Conservation (phyloP, 1,140 invertebrate genomes). For the Hesperophylax magnus region DNA sequence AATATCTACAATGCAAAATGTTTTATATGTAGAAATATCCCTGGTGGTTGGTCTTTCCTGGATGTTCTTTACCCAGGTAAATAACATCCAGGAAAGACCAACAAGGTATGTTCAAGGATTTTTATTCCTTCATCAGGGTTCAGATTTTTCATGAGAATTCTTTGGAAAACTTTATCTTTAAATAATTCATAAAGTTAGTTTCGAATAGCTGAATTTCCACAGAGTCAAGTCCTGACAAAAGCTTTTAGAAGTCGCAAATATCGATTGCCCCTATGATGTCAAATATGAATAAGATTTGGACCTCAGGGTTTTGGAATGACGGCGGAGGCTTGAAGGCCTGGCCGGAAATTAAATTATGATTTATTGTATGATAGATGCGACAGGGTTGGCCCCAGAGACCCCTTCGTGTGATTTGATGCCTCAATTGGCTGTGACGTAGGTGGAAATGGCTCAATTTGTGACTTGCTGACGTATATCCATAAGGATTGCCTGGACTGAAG, state of each 20-base stretch:
- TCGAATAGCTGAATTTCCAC: too few relatives aligned
- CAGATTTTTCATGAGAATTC: too few relatives aligned
- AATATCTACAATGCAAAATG: too few relatives aligned
- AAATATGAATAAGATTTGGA: slow-evolving; percentile 35
- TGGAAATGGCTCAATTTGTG: slow-evolving; percentile 33
- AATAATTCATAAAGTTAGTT: too few relatives aligned
- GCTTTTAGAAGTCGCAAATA: slow-evolving; percentile 4
- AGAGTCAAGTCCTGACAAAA: neutral
- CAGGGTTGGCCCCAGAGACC: slow-evolving; percentile 12
- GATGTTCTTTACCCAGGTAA: too few relatives aligned
- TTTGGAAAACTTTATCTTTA: too few relatives aligned
- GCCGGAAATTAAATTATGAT: slow-evolving; percentile 56
- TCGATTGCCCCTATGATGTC: slow-evolving; percentile 26
- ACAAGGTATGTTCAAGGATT: too few relatives aligned
- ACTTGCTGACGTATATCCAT: neutral
- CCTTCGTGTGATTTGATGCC: slow-evolving; percentile 31
- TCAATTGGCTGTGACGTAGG: slow-evolving; percentile 35
- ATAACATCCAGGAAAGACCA: too few relatives aligned
- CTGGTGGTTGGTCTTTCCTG: too few relatives aligned
- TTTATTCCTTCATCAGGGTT: too few relatives aligned
- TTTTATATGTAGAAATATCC: too few relatives aligned
- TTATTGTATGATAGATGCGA: slow-evolving; percentile 45
- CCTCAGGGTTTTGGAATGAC: slow-evolving; percentile 19
- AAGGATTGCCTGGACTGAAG: too few relatives aligned
- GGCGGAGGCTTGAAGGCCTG: neutral